phyloP scores from a whole-genome alignment of 2,113 vertebrate genomes.

The Donacobius atricapilla region DNA sequence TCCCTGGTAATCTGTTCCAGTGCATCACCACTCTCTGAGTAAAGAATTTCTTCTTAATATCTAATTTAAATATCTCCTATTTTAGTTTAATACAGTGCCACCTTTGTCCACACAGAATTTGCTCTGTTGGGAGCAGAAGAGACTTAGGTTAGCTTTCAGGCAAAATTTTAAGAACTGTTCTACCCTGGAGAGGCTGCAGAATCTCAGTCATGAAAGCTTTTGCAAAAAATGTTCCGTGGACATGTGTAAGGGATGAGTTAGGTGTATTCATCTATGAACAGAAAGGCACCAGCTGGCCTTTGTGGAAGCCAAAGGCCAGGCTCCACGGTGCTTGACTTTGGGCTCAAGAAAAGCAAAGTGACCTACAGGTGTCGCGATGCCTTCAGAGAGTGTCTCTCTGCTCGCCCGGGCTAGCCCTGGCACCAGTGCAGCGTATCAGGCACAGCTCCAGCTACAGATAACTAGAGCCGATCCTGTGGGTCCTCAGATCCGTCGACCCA shows the following conservation, averaged over 20 bases:
- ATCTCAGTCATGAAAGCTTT: not conserved
- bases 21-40: not conserved
- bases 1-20: not conserved
- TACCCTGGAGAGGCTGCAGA: not conserved
- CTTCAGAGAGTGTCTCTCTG: no score
- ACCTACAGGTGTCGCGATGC: no score
- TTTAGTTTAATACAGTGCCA: not conserved
- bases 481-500: no score
- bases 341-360: not conserved
- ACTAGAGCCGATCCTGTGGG: no score
- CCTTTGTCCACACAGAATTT: not conserved
- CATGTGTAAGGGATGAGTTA: not conserved
- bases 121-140: not conserved
- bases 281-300: not conserved
- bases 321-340: rapidly evolving
- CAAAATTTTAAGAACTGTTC: not conserved
- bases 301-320: not conserved
- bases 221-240: not conserved
- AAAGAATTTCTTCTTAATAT: not conserved
- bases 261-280: not conserved
- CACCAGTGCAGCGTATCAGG: no score
- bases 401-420: no score
- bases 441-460: no score
- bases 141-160: not conserved
- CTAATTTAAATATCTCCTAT: not conserved